A percentile compares a stretch with the other conserved stretches of the same genome.
Conservation (phyloP, 2,113 vertebrate genomes). For the Microcebus jonahi region DNA sequence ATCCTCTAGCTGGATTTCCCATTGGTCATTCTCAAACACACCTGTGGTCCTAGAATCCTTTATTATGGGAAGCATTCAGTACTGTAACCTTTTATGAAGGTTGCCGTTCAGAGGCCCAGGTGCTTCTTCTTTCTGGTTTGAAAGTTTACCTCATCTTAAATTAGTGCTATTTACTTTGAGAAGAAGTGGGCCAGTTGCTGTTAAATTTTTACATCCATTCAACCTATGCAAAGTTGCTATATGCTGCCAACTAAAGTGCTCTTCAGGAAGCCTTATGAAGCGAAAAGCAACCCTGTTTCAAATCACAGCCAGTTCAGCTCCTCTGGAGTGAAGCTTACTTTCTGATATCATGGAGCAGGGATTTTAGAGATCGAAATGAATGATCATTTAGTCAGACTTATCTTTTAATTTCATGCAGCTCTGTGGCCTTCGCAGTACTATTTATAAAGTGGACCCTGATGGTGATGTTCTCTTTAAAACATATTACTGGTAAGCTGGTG, state of each 20-base stretch:
- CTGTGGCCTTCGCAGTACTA: slow-evolving; percentile 74
- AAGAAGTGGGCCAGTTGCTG: slow-evolving; percentile 42
- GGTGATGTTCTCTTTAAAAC: slow-evolving; percentile 68
- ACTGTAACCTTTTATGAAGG: slow-evolving; percentile 42
- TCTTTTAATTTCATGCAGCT: slow-evolving; percentile 74
- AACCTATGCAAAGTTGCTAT: not conserved
- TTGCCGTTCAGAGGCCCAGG: slow-evolving; percentile 59
- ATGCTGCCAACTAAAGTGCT: slow-evolving; percentile 50
- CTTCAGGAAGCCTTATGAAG: slow-evolving; percentile 43
- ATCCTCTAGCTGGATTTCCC: slow-evolving; percentile 31
- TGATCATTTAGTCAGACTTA: slow-evolving; percentile 68
- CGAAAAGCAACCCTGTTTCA: slow-evolving; percentile 34
- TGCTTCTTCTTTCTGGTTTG: slow-evolving; percentile 65
- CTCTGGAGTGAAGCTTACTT: slow-evolving; percentile 71
- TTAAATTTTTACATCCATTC: slow-evolving; percentile 53
- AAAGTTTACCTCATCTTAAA: slow-evolving; percentile 70
- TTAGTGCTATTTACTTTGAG: slow-evolving; percentile 55
- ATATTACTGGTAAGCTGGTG: slow-evolving; percentile 63
- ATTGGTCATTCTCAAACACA: slow-evolving; percentile 28
- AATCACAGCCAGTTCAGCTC: slow-evolving; percentile 77
- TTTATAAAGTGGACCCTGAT: slow-evolving; percentile 77
- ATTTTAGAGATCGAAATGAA: slow-evolving; percentile 58
- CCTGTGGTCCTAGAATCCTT: slow-evolving; percentile 13
- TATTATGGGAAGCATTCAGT: not conserved
- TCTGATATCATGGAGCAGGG: slow-evolving; percentile 74